phyloP scores from a whole-genome alignment of 2,888 invertebrate species.

The Drosophila borborema region DNA sequence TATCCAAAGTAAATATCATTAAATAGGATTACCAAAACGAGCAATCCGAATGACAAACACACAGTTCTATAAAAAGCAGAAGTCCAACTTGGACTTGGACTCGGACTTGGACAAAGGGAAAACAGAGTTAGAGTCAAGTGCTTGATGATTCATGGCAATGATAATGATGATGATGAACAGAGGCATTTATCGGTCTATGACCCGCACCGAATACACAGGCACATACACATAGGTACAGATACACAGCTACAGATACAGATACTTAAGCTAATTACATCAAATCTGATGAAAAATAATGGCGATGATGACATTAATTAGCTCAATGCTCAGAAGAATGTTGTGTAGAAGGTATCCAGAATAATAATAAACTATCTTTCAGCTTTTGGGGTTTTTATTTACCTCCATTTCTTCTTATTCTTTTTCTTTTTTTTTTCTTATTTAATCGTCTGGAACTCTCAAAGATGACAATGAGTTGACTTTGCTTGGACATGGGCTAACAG shows the following conservation, averaged over 20 bases:
- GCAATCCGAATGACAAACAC: constrained; percentile 51
- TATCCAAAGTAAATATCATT: constrained; percentile 71
- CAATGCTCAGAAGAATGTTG: constrained; percentile 33
- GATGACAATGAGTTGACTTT: constrained; percentile 56
- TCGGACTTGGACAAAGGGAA: constrained; percentile 24
- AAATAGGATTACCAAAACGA: constrained; percentile 76
- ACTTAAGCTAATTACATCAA: constrained; percentile 66
- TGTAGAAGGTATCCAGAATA: constrained; percentile 3
- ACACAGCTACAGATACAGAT: constrained; percentile 10
- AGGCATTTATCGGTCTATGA: constrained; percentile 74
- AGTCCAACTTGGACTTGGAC: constrained; percentile 14
- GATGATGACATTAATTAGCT: constrained; percentile 76
- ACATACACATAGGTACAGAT: background rate
- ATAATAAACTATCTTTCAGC: constrained; percentile 29
- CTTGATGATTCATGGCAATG: constrained; percentile 44
- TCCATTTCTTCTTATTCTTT: background rate
- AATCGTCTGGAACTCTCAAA: constrained; percentile 32
- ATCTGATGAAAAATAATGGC: constrained; percentile 58
- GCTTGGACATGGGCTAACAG: constrained; percentile 47
- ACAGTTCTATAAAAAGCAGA: constrained; percentile 50
- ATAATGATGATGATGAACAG: constrained; percentile 73
- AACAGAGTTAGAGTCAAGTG: constrained; percentile 8
- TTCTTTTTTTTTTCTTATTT: constrained; percentile 15
- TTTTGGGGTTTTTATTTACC: constrained; percentile 8
- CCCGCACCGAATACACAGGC: constrained; percentile 25